Evolutionary conservation across 2,888 invertebrate genomes (phyloP), one percentile per base, ranked within the genome.

Genomic region (Eupithecia dodoneata): DNA sequence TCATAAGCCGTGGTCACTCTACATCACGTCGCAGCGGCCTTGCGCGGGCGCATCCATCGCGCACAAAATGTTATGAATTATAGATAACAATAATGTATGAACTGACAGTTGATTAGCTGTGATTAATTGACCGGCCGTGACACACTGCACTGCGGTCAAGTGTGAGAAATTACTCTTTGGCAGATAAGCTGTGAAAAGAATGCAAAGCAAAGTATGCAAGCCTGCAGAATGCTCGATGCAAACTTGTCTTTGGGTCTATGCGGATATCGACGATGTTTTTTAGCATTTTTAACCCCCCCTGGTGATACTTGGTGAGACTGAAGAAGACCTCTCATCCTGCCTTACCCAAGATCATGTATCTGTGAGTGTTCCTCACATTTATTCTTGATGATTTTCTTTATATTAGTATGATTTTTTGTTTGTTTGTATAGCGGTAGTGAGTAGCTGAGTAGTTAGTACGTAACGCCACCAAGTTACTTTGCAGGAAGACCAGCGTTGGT

Each of bases 31-130:
- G 72, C 72, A 71, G 71, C 78, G 83, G 80, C 85, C 87, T 86
- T 87, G 87, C 82, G 79, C 81, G 79, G 82, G 84, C 87, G 86
- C 86, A 85, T 85, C 79, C 86, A 85, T 85, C 79, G 71, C 73
- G 77, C 73, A 74, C 75, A 75, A 77, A 81, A 80, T 79, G 79
- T 83, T 81, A 84, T 84, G 84, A 87, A 86, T 83, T 85, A 81
- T 81, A 82, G 80, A 82, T 80, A 81, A 76, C 80, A 80, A 80
- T 77, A 77, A 80, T 80, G 81, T 76, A 80, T 78, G 72, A 72
- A 71, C 76, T 74, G 79, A 72, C 77, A 74, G 77, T 71, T 81
- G 80, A 81, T 81, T 73, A 79, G 65, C 77, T 74, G 78, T 79
- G 78, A 78, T 78, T 66, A 77, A 78, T 69, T 42, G 63, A 52